Evolutionary conservation across 2,888 invertebrate genomes (phyloP), one percentile per base, ranked within the genome.

Genomic region (Dicranocentrus wangi): DNA sequence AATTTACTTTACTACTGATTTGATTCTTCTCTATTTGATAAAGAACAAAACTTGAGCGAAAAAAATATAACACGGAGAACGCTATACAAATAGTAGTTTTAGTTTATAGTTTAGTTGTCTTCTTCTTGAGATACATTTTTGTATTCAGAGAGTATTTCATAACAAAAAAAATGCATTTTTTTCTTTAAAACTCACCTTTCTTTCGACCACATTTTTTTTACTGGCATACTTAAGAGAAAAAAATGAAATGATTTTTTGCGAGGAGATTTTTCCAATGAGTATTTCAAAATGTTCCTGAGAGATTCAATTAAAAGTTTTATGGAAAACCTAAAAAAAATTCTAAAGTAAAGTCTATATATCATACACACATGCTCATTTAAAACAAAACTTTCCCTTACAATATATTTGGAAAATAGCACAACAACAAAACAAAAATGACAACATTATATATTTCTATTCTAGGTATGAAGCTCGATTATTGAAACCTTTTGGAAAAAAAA

Each of bases 31-130:
- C 60, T 60, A 5, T 10, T 60, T 60, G 17, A 63, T 19, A 70
- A 39, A 70, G 58, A 70, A 70, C 58, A 70, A 70, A 71, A 71
- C 60, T 61, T 61, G 71, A 71, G 61, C 71, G 61, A 61, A 58
- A 71, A 60, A 23, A 68, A 63, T 10, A 1, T 32, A 23, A 58
- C n/a, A 58, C 19, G n/a, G n/a, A n/a, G n/a, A n/a, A n/a, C n/a
- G n/a, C n/a, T n/a, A n/a, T n/a, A n/a, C n/a, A n/a, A n/a, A n/a
- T n/a, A n/a, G n/a, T n/a, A n/a, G n/a, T n/a, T n/a, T n/a, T n/a
- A n/a, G n/a, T n/a, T n/a, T n/a, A 32, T 32, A 32, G 3, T 32
- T 32, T 7, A 25, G 55, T 25, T 21, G 25, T 55, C 7, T 13
- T 55, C 17, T 23, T 55, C 21, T 55, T 55, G 55, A 55, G 55